Base-by-base conservation (phyloP, 2,888 invertebrate genomes). In the Endotricha flammealis region DNA sequence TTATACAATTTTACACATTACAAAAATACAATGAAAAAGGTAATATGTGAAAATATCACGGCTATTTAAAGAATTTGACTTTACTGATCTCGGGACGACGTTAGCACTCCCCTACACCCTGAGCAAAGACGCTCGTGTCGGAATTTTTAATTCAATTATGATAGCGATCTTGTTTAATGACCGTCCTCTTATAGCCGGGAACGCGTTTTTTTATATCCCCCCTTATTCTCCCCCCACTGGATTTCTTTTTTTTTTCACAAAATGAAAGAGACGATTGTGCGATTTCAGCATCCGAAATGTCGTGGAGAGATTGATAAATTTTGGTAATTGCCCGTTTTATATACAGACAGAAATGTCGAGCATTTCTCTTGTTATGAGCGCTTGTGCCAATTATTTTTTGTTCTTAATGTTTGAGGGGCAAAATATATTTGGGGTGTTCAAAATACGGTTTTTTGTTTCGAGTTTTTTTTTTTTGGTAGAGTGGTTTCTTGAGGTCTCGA, bases 131-230 rank as follows among this genome's bases (percentile, higher is more conserved):
- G 66, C 57, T 66, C 85, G 85, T 77, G 83, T 78, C 58, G 85
- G 85, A 86, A 86, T 85, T 83, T 85, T 85, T 85, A 86, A 86
- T 86, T 86, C 85, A 86, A 86, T 86, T 85, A 86, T 82, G 83
- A 85, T 83, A 82, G 78, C 79, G 74, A 85, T 85, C 83, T 76
- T 81, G 79, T 79, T 82, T 83, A 85, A 85, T 83, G 82, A 72
- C 73, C 77, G 64, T 56, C 68, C 68, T 66, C 71, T 71, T 68
- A 69, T 53, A 64, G 68, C 55, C 56, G 49, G 46, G 62, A 61
- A 62, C 64, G 65, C 62, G 64, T 69, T 72, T 69, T 64, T 69
- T 65, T 67, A 65, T 64, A 57, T 53, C 50, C 44, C 53, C 44
- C 30, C 35, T 28, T 23, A 27, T 38, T 11, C 23, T 29, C 25